These are phyloP conservation scores for Perca flavescens DNA, from an alignment of 2,113 vertebrate species.

Conservation along the genomic window DNA sequence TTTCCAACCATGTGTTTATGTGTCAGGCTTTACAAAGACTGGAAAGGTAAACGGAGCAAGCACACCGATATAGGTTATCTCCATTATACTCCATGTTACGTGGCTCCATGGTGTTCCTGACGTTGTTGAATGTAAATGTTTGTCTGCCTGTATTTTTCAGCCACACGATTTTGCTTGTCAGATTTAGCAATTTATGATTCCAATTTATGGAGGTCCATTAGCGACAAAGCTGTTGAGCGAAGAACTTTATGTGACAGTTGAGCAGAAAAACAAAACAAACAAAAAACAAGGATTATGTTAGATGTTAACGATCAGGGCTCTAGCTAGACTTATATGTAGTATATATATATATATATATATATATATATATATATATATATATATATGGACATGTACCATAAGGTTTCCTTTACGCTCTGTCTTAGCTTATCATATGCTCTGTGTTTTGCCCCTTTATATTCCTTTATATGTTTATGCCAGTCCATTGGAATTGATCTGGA, in stretches of 20 bases:
- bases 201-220: conserved; percentile 15
- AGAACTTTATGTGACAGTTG: neutral
- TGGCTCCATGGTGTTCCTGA: conserved; percentile 8
- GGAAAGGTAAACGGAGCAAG: conserved; percentile 24
- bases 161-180: neutral
- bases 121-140: conserved; percentile 47
- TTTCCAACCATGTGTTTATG: conserved; percentile 38
- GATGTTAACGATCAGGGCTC: neutral
- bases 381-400: too few species aligned
- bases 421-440: neutral
- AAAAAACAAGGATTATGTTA: neutral
- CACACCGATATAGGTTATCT: conserved; percentile 4
- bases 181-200: neutral
- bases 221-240: conserved; percentile 5
- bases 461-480: neutral
- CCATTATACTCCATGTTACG: conserved; percentile 7
- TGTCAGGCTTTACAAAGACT: conserved; percentile 13
- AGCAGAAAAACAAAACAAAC: neutral
- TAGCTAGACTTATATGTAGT: too few species aligned
- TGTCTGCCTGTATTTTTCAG: conserved; percentile 10
- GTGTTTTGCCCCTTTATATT: neutral
- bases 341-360: too few species aligned
- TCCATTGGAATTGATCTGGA: neutral
- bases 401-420: neutral
- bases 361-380: too few species aligned